Evolutionary conservation across 1,140 invertebrate species (phyloP), one percentile per base, ranked within the genome.

Genomic region (Zaprionus camerounensis): DNA sequence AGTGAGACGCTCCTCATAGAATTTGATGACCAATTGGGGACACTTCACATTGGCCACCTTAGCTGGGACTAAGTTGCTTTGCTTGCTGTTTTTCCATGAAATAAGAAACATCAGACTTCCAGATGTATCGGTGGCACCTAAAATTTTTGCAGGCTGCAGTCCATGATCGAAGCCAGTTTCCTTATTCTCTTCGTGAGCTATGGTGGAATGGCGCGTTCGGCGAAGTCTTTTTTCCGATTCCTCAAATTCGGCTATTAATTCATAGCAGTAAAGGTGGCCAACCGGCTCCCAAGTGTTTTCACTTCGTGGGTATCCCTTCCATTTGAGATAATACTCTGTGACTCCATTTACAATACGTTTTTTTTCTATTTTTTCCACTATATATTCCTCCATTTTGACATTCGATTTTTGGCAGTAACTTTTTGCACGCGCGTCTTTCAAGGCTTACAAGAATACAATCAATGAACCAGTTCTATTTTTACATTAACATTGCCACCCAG

Each of bases 51-150:
- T 99, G 0, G 98, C 98, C 81, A 97, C 95, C 83, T 96, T 95
- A 0, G 98, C 97, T 12, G 97, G 96, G 1, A 99, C 98, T 24
- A 99, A 93, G 93, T 99, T 98, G 0, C 97, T 97, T 92, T 98
- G 97, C 92, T 99, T 97, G 7, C 96, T 97, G 56, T 97, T 97
- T 93, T 98, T 97, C 98, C 98, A 99, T 92, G 99, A 98, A 96
- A 99, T 98, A 2, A 99, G 93, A 93, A 99, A 99, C 97, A 99
- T 98, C 0, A 99, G 93, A 92, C 98, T 96, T 1, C 98, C 98
- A 73, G 96, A 97, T 26, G 97, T 97, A 92, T 99, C 97, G 65
- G 98, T 98, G 4, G 98, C 98, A 93, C 94, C 98, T 91, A 99
- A 97, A 74, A 99, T 99, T 93, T 97, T 96, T 81, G 98, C 97